A percentile compares a stretch with the other conserved stretches of the same genome.
Conservation (phyloP, 2,113 vertebrate genomes). For the Strix uralensis region DNA sequence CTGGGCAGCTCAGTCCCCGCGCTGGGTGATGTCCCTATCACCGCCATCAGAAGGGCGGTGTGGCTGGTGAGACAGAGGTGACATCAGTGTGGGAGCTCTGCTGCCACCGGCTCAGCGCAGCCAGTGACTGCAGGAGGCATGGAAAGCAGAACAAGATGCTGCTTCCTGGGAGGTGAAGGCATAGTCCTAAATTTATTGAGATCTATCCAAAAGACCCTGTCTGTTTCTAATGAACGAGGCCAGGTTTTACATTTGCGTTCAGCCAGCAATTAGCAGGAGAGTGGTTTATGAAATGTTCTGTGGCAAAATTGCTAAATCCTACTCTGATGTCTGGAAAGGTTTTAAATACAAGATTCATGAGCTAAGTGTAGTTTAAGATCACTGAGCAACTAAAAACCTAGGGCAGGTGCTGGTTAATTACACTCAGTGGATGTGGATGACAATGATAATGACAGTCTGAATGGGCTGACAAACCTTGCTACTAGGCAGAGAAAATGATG, state of each 20-base stretch:
- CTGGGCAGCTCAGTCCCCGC: background rate
- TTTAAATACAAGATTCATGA: background rate
- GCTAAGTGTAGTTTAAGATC: background rate
- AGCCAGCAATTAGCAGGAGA: background rate
- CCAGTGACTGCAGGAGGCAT: rapidly evolving
- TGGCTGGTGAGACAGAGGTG: background rate
- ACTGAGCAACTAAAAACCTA: background rate
- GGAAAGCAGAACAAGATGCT: background rate
- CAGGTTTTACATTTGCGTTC: background rate
- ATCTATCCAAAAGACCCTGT: background rate
- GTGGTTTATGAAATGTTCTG: background rate
- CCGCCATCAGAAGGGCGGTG: background rate
- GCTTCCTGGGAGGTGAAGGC: background rate
- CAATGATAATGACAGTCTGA: background rate
- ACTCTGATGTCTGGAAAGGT: background rate
- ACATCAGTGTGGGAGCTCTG: rapidly evolving
- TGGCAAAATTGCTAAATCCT: background rate
- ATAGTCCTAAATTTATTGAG: background rate
- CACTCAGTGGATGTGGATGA: background rate
- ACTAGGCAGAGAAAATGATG: background rate
- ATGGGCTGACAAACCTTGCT: background rate
- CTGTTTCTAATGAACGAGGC: background rate
- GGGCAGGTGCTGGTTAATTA: background rate
- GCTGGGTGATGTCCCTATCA: background rate
- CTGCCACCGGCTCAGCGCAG: rapidly evolving